A percentile compares a stretch with the other conserved stretches of the same genome.
Evolutionary conservation across 2,113 vertebrate genomes (phyloP).

Genomic region (Otis tarda): DNA sequence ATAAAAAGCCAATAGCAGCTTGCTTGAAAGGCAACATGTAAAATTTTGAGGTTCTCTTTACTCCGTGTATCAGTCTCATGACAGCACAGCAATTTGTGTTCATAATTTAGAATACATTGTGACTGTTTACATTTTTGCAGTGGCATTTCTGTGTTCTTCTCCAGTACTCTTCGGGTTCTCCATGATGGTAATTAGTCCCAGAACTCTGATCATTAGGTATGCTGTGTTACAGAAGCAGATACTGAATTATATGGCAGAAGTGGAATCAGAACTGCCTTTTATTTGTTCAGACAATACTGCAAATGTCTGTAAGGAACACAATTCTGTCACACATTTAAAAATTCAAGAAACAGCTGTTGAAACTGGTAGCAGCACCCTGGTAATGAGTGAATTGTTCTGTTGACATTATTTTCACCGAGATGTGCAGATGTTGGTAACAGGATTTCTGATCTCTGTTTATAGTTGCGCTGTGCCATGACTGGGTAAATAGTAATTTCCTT

Average conservation of each 20-base stretch:
- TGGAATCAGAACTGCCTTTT: neutral
- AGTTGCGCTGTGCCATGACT: neutral
- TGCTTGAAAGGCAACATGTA: neutral
- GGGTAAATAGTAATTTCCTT: neutral
- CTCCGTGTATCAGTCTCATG: neutral
- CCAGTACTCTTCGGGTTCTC: neutral
- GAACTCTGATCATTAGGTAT: neutral
- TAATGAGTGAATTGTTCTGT: neutral
- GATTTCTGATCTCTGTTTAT: conserved; percentile 7
- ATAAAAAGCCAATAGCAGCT: too few species aligned
- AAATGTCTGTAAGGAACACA: neutral
- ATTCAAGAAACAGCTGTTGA: neutral
- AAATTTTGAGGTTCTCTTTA: neutral
- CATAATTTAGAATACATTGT: neutral
- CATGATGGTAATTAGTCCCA: neutral
- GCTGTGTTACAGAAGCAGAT: neutral
- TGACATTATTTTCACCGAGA: neutral
- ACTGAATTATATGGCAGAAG: neutral
- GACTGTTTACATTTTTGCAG: neutral
- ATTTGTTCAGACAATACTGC: neutral
- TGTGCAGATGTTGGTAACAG: neutral
- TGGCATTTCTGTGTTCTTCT: neutral
- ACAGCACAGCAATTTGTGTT: neutral
- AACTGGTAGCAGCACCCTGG: neutral
- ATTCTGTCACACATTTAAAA: neutral